Evolutionary conservation across 2,888 invertebrate species (phyloP).

Genomic region (Nemapogon koenigi): DNA sequence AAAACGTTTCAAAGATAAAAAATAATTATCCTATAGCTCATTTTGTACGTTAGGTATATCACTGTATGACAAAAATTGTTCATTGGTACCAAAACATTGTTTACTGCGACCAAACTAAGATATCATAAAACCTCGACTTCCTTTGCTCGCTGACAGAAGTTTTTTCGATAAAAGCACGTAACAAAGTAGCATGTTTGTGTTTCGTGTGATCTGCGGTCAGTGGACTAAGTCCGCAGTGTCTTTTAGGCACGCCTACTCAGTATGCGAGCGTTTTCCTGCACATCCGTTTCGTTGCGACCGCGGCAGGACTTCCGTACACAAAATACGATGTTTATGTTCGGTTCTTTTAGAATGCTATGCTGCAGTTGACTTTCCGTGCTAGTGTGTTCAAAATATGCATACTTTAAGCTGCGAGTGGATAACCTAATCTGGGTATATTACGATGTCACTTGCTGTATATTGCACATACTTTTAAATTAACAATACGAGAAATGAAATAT

Average conservation of each 20-base stretch:
- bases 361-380: conserved; percentile 53
- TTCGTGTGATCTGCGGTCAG: conserved; percentile 57
- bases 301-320: conserved; percentile 59
- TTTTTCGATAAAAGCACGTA: too few species aligned
- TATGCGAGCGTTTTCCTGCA: conserved; percentile 62
- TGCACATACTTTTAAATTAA: too few species aligned
- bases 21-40: too few species aligned
- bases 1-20: too few species aligned
- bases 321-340: conserved; percentile 57
- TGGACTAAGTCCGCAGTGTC: conserved; percentile 55
- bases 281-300: conserved; percentile 58
- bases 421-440: conserved; percentile 12
- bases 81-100: too few species aligned
- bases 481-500: too few species aligned
- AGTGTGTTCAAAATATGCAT: conserved; percentile 41
- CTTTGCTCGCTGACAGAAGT: too few species aligned
- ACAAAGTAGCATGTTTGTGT: conserved; percentile 43
- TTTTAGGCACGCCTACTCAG: conserved; percentile 63
- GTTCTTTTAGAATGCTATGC: conserved; percentile 57
- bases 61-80: too few species aligned
- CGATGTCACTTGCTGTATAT: too few species aligned
- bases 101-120: too few species aligned
- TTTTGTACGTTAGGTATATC: too few species aligned
- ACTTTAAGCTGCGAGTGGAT: conserved; percentile 29
- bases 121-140: too few species aligned